A percentile compares a stretch with the other conserved stretches of the same genome.
These are phyloP conservation scores for Cynopterus sphinx DNA, from an alignment of 2,797 vertebrate genomes.

Conservation along the genomic window DNA sequence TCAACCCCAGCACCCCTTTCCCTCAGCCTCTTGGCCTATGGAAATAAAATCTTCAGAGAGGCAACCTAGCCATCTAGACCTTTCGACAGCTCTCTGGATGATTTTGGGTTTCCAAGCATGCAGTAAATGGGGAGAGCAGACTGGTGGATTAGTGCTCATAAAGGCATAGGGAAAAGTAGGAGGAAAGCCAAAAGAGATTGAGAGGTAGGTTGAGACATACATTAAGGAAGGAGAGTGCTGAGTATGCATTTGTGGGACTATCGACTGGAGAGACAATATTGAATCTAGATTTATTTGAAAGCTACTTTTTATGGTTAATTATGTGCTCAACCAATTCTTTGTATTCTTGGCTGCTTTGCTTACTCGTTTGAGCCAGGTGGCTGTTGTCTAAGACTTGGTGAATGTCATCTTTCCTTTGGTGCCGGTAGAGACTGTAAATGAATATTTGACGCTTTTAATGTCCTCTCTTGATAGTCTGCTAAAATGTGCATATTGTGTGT, in stretches of 20 bases:
- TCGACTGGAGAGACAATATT: neutral
- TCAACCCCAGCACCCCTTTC: neutral
- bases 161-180: neutral
- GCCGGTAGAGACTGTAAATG: neutral
- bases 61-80: neutral
- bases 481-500: neutral
- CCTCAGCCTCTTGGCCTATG: neutral
- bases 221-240: neutral
- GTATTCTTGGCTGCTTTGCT: slow-evolving; percentile 51
- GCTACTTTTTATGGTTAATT: slow-evolving; percentile 53
- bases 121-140: neutral
- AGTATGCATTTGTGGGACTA: slow-evolving; percentile 34
- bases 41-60: neutral
- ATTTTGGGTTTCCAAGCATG: neutral
- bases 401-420: slow-evolving; percentile 58
- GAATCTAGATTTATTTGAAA: slow-evolving; percentile 60
- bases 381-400: slow-evolving; percentile 39
- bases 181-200: neutral
- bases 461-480: neutral
- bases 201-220: neutral
- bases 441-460: slow-evolving; percentile 32
- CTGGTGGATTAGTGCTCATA: neutral
- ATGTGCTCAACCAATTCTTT: slow-evolving; percentile 37
- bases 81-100: neutral
- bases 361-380: slow-evolving; percentile 34